Evolutionary conservation across 2,888 invertebrate genomes (phyloP).

Genomic region (Tortricodes alternella): DNA sequence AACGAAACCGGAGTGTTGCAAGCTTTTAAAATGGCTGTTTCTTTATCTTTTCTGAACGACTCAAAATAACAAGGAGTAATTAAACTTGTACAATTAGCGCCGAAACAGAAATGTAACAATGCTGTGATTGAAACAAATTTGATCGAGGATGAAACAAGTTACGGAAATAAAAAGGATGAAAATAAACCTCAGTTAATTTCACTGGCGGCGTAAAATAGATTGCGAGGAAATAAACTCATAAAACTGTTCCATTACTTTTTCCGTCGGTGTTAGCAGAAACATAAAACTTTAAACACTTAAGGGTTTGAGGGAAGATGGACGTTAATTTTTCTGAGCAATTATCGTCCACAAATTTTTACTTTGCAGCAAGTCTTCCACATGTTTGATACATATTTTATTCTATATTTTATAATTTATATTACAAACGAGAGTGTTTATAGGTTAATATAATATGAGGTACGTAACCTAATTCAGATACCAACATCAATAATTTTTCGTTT

Average conservation of each 20-base stretch:
- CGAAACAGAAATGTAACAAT: too few relatives aligned
- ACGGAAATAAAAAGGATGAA: conserved; percentile 4
- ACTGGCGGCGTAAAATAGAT: conserved; percentile 23
- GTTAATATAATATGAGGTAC: too few relatives aligned
- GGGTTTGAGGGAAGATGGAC: conserved; percentile 3
- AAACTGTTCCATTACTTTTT: conserved; percentile 27
- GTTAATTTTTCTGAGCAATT: conserved; percentile 5
- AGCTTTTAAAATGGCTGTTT: neutral
- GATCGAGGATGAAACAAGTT: conserved; percentile 5
- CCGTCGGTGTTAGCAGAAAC: conserved; percentile 20
- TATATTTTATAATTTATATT: too few relatives aligned
- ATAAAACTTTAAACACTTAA: conserved; percentile 26
- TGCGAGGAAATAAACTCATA: conserved; percentile 28
- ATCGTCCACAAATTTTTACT: neutral
- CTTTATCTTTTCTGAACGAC: too few relatives aligned
- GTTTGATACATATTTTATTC: too few relatives aligned
- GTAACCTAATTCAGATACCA: neutral
- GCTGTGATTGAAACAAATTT: too few relatives aligned
- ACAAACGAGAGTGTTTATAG: too few relatives aligned
- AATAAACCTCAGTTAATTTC: conserved; percentile 25
- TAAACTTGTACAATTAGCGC: too few relatives aligned
- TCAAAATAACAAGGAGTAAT: too few relatives aligned
- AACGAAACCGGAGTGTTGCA: neutral
- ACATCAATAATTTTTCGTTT: too few relatives aligned
- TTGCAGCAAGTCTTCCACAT: too few relatives aligned